Conservation (phyloP, 2,113 vertebrate species). For the Pipa parva region DNA sequence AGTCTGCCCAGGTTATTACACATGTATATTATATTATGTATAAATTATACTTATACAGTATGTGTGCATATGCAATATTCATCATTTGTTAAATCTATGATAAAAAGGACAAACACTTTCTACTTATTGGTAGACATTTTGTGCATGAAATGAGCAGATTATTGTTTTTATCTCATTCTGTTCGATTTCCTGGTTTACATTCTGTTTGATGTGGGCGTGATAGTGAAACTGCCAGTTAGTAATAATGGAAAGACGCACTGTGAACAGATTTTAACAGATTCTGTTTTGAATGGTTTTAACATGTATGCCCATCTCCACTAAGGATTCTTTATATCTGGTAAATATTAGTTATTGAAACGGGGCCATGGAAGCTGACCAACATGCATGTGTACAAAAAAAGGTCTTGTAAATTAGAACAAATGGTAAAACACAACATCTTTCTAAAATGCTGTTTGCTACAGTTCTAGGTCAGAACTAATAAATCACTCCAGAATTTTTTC, state of each 20-base stretch:
- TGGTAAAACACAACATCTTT: conserved; percentile 35
- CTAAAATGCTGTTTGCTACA: conserved; percentile 26
- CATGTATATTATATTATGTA: too few species aligned
- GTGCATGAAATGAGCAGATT: conserved; percentile 43
- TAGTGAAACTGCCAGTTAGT: conserved; percentile 47
- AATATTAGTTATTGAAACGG: conserved; percentile 38
- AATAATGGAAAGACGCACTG: conserved; percentile 13
- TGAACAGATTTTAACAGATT: conserved; percentile 25
- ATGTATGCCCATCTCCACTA: conserved; percentile 30
- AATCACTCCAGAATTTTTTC: conserved; percentile 19
- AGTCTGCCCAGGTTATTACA: too few species aligned
- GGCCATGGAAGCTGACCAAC: conserved; percentile 34
- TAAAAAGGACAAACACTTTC: too few species aligned
- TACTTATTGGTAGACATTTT: conserved; percentile 21
- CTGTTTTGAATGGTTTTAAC: conserved; percentile 36
- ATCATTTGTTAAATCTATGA: too few species aligned
- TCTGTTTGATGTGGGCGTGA: conserved; percentile 47
- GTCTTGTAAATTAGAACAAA: conserved; percentile 39
- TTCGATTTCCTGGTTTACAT: conserved; percentile 49
- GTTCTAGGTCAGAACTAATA: conserved; percentile 6
- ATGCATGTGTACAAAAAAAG: conserved; percentile 31
- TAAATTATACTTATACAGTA: too few species aligned
- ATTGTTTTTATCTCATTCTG: conserved; percentile 53
- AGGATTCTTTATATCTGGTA: conserved; percentile 39
- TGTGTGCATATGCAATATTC: too few species aligned